Evolutionary conservation across 2,113 vertebrate species (phyloP), one percentile per base, ranked within the genome.

Genomic region (Lagopus muta): DNA sequence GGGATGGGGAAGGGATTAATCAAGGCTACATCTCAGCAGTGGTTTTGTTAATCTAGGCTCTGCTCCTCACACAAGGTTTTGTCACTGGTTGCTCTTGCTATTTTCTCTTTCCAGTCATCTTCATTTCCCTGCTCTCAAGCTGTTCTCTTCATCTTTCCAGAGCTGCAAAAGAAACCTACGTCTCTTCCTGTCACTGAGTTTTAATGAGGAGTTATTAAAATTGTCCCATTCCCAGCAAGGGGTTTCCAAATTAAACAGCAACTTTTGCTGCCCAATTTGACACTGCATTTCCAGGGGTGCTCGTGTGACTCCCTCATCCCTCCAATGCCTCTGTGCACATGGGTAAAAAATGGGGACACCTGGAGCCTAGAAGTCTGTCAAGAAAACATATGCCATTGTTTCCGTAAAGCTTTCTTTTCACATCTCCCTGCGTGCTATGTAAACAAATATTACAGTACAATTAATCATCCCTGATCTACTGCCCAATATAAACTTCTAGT

Each of bases 171-270:
- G 86, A 82, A 92, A 48, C 42, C 14, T 14, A 45, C 45, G 65
- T 43, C 74, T 86, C 47, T 42, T 90, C 8, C 61, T 86, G 90
- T 73, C 72, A 58, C 66, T 15, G 79, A 89, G 60, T 58, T 94
- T 93, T 93, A 96, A 96, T 66, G 71, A 93, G 81, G 80, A 93
- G 72, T 92, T 92, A 89, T 92, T 82, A 78, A 95, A 90, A 93
- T 64, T 17, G 22, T 75, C 67, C 74, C 87, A 12, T 48, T 90
- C 89, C 27, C 87, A 93, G 89, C 91, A 94, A 86, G 85, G 73
- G 32, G 69, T 80, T 86, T 80, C 42, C 50, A 91, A 89, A 92
- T 91, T 88, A 88, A 91, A 80, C 10, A 77, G 55, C 47, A 70
- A 67, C 34, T 89, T 92, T 30, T 82, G 74, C 34, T 90, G 71